Base-by-base conservation (phyloP, 2,797 vertebrate species). In the Etheostoma perlongum region DNA sequence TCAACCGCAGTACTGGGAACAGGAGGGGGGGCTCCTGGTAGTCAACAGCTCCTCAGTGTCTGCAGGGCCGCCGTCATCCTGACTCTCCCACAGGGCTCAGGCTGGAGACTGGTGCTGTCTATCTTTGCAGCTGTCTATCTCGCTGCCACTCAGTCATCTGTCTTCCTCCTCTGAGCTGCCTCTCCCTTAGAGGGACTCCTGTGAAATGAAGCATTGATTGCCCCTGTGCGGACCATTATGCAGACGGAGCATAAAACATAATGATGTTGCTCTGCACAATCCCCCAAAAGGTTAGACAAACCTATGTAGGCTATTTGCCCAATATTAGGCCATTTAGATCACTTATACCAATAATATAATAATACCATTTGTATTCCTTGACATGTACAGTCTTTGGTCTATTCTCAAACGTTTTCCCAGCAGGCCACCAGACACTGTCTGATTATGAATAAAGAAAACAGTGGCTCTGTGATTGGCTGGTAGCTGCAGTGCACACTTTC, bases 151-250 rank as follows among this genome's bases (percentile, higher is more conserved):
- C 79, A 68, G 65, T 72, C 70, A 8, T 76, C 67, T 77, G 77
- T 49, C 69, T 49, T 16, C 52, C 61, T 51, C 54, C 57, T 76
- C 75, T 58, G 67, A 70, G 59, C 57, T 51, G 69, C 78, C 47
- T 66, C 82, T 58, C 67, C 72, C 46, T 84, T 76, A 72, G 59
- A 78, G 86, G 82, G 69, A 81, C 82, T 85, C 58, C 79, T 83
- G 84, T 89, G 89, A 91, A 91, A 93, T 86, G 87, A 88, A 89
- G 87, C 90, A 91, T 91, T 90, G 91, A 91, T 92, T 92, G 90
- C 82, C 86, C 89, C 82, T 82, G 87, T 86, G 89, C 81, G 85
- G 76, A 85, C 81, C 85, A 88, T 82, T 82, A 87, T 86, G 89
- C 82, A 86, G 76, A 85, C 57, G 27, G 77, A 88, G 88, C 68